Conservation (phyloP, 1,140 invertebrate genomes). For the Aphelinus atriplicis region DNA sequence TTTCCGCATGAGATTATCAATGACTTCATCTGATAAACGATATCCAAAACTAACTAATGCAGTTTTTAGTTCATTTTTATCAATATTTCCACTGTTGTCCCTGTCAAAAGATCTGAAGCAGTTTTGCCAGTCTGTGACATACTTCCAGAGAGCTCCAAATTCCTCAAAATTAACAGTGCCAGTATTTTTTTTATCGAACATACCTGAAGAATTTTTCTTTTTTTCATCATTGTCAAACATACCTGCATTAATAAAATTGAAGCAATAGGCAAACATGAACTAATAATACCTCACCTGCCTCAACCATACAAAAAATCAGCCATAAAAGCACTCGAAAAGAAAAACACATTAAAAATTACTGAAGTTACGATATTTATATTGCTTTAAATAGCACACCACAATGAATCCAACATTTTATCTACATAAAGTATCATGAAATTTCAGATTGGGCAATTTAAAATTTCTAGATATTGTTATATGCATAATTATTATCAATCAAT, state of each 20-base stretch:
- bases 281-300: background rate
- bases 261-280: slow-evolving; percentile 41
- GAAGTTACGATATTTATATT: too few species aligned
- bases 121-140: slow-evolving; percentile 97
- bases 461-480: too few species aligned
- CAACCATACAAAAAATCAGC: too few species aligned
- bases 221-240: slow-evolving; percentile 63
- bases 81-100: slow-evolving; percentile 96
- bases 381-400: too few species aligned
- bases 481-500: too few species aligned
- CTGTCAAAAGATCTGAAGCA: slow-evolving; percentile 95
- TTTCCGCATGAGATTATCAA: slow-evolving; percentile 86
- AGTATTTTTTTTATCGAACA: slow-evolving; percentile 93
- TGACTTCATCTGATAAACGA: slow-evolving; percentile 84
- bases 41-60: slow-evolving; percentile 95
- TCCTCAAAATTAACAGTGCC: slow-evolving; percentile 95
- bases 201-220: slow-evolving; percentile 75
- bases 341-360: too few species aligned
- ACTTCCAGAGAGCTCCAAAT: slow-evolving; percentile 96
- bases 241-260: slow-evolving; percentile 55
- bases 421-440: too few species aligned
- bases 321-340: too few species aligned
- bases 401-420: too few species aligned
- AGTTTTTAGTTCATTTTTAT: slow-evolving; percentile 87
- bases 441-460: too few species aligned